These are phyloP conservation scores for Sipunculus nudus DNA, from an alignment of 2,888 invertebrate species.

Conservation along the genomic window DNA sequence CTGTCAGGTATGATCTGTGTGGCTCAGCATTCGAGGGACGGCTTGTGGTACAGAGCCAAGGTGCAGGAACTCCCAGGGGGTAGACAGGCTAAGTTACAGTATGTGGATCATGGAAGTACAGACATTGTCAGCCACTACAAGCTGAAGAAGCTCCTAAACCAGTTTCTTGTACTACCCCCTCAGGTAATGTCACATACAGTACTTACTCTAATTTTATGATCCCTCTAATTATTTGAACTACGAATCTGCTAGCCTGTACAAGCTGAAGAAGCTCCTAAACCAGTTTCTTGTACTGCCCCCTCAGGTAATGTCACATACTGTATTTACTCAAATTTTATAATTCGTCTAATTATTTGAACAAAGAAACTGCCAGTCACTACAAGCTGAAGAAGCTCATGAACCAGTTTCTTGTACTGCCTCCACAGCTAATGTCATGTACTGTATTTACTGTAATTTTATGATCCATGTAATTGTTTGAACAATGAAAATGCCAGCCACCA, in stretches of 20 bases:
- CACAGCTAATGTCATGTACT: no score
- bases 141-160: conserved; percentile 65
- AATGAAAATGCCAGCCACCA: conserved; percentile 69
- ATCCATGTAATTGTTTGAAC: no score
- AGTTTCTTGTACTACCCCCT: conserved; percentile 21
- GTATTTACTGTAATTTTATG: no score
- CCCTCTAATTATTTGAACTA: no score
- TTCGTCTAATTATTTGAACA: no score
- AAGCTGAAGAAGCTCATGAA: conserved; percentile 66
- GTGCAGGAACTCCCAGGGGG: conserved; percentile 69
- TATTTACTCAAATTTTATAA: no score
- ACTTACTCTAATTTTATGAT: no score
- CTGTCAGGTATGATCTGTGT: conserved; percentile 75
- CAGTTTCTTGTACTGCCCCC: conserved; percentile 22
- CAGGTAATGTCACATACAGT: no score
- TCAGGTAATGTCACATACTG: no score
- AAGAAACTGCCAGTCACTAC: conserved; percentile 69
- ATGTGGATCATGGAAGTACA: conserved; percentile 75
- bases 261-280: conserved; percentile 66
- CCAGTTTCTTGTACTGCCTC: conserved; percentile 21
- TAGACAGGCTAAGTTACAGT: conserved; percentile 71
- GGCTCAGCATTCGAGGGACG: conserved; percentile 73
- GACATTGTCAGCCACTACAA: conserved; percentile 69
- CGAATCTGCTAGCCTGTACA: conserved; percentile 69
- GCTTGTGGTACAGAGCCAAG: conserved; percentile 76